These are phyloP conservation scores for Craseonycteris thonglongyai DNA, from an alignment of 2,113 vertebrate species.

Conservation along the genomic window DNA sequence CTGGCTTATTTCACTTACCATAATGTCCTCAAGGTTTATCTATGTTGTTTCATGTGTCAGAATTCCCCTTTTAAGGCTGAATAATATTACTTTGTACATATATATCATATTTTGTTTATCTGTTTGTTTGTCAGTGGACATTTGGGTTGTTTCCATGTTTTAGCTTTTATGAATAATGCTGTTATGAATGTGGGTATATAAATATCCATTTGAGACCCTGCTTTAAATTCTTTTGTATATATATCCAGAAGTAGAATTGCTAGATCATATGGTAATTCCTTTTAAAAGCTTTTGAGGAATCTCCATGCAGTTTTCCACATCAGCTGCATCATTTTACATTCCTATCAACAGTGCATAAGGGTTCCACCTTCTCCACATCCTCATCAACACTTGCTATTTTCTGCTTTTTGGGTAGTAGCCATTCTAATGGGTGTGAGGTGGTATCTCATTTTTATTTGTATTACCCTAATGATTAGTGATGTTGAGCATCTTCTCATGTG, in stretches of 20 bases:
- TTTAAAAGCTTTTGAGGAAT: background rate
- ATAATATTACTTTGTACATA: background rate
- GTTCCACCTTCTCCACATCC: too few relatives aligned
- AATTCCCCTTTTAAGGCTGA: background rate
- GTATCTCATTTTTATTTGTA: too few relatives aligned
- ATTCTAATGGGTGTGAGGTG: too few relatives aligned
- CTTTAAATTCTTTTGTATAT: background rate
- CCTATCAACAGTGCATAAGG: too few relatives aligned
- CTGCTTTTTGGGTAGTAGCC: too few relatives aligned
- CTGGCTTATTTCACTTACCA: background rate
- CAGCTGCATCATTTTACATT: background rate
- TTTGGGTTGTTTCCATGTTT: background rate
- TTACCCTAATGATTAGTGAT: too few relatives aligned
- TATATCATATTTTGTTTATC: background rate
- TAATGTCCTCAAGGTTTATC: background rate
- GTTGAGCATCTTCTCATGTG: too few relatives aligned
- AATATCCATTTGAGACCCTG: background rate
- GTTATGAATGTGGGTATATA: background rate
- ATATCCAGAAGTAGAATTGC: background rate
- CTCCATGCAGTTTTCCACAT: background rate
- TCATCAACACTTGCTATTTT: too few relatives aligned
- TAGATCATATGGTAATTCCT: background rate
- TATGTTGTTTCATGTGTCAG: background rate
- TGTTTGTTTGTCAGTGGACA: background rate
- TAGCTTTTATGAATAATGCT: background rate